Evolutionary conservation across 1,140 invertebrate genomes (phyloP).

Genomic region (Heliothis virescens): DNA sequence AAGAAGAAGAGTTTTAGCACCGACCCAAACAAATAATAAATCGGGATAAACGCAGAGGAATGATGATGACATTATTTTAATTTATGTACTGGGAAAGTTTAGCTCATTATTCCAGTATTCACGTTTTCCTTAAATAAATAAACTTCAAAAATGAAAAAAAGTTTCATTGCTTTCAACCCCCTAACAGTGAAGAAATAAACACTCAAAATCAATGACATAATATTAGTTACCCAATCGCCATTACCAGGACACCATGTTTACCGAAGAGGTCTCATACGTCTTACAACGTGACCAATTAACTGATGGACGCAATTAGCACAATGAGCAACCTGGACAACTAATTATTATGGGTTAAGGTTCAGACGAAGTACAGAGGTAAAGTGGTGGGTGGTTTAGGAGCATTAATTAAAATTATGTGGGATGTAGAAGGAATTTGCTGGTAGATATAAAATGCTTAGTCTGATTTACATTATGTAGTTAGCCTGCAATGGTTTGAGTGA

Average conservation of each 20-base stretch:
- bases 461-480: too few species aligned
- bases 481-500: too few species aligned
- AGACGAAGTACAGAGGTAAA: neutral
- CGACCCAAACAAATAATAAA: too few species aligned
- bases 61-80: too few species aligned
- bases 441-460: too few species aligned
- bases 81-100: too few species aligned
- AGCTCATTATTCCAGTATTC: too few species aligned
- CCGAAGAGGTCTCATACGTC: conserved; percentile 5
- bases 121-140: too few species aligned
- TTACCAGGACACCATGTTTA: conserved; percentile 33
- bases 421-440: too few species aligned
- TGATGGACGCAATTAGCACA: conserved; percentile 38
- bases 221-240: conserved; percentile 1
- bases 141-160: too few species aligned
- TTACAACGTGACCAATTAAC: conserved; percentile 43
- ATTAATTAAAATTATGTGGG: neutral
- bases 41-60: too few species aligned
- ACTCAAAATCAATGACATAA: neutral
- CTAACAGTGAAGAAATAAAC: neutral
- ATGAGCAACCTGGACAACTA: conserved; percentile 35
- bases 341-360: conserved; percentile 40
- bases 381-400: neutral
- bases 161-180: neutral
- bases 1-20: too few species aligned